Evolutionary conservation across 2,797 vertebrate species (phyloP).

Genomic region (Tachyglossus aculeatus): DNA sequence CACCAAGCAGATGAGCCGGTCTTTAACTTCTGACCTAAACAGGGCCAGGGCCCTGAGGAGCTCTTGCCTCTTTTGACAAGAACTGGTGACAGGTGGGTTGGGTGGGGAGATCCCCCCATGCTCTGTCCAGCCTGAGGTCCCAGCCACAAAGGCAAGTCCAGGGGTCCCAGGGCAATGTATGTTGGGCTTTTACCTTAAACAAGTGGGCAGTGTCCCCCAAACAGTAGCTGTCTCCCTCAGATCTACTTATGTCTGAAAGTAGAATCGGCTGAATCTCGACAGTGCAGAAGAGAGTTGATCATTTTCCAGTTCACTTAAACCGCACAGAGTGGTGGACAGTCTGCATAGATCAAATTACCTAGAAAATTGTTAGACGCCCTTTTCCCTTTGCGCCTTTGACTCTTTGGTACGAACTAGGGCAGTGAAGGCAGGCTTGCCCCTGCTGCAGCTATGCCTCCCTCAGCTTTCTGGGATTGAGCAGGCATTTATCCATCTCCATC

Average conservation of each 20-base stretch:
- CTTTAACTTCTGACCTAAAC: slow-evolving; percentile 74
- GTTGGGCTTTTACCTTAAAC: accelerated
- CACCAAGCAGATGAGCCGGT: slow-evolving; percentile 77
- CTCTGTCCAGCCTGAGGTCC: too few relatives aligned
- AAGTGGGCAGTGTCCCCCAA: not conserved
- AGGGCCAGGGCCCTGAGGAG: slow-evolving; percentile 61
- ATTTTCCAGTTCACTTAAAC: not conserved
- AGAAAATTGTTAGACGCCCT: accelerated
- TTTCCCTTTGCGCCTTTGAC: not conserved
- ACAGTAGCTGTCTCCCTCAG: not conserved
- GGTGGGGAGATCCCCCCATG: not conserved
- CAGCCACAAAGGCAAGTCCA: not conserved
- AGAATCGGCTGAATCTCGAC: accelerated
- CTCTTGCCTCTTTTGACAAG: slow-evolving; percentile 78
- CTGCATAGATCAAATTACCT: not conserved
- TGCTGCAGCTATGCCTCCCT: slow-evolving; percentile 29
- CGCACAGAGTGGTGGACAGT: not conserved
- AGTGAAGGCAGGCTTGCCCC: accelerated
- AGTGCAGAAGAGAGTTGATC: not conserved
- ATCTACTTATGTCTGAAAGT: accelerated
- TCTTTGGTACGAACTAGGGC: not conserved
- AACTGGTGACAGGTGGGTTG: accelerated
- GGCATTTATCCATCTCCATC: slow-evolving; percentile 40
- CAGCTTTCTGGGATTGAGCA: slow-evolving; percentile 12
- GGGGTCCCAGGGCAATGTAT: not conserved